phyloP scores from a whole-genome alignment of 2,797 vertebrate genomes.

The Psittacula derbiana region DNA sequence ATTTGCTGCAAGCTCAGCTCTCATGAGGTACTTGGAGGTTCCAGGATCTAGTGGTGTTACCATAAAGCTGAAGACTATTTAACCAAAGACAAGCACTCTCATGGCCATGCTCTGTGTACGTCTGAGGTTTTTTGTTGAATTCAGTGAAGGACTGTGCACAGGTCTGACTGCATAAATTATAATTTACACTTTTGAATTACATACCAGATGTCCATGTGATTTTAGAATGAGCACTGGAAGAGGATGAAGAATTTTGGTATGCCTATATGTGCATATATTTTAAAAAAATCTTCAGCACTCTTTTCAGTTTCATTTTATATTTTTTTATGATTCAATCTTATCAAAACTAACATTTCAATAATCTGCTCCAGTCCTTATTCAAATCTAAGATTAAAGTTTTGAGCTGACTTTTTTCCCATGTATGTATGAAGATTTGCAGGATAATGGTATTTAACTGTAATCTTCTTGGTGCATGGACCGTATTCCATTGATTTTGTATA shows the following conservation, averaged over 20 bases:
- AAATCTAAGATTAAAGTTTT: neutral
- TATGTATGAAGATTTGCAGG: neutral
- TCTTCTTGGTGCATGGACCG: neutral
- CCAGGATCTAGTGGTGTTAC: neutral
- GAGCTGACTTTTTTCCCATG: neutral
- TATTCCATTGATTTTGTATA: neutral
- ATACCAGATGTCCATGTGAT: fast-evolving
- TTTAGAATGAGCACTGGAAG: neutral
- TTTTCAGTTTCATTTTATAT: neutral
- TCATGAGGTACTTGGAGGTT: neutral
- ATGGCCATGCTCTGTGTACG: neutral
- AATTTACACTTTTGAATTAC: neutral
- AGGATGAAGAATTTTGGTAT: neutral
- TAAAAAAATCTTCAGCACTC: neutral
- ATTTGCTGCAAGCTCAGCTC: neutral
- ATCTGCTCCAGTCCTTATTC: neutral
- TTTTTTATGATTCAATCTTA: neutral
- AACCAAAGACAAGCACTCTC: neutral
- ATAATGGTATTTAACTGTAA: neutral
- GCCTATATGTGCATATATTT: neutral
- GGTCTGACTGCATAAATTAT: neutral
- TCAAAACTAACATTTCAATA: neutral
- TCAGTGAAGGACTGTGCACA: neutral
- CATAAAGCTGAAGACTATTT: neutral
- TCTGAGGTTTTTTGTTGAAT: neutral